These are phyloP conservation scores for Larimichthys crocea DNA, from an alignment of 2,113 vertebrate genomes.

Conservation along the genomic window DNA sequence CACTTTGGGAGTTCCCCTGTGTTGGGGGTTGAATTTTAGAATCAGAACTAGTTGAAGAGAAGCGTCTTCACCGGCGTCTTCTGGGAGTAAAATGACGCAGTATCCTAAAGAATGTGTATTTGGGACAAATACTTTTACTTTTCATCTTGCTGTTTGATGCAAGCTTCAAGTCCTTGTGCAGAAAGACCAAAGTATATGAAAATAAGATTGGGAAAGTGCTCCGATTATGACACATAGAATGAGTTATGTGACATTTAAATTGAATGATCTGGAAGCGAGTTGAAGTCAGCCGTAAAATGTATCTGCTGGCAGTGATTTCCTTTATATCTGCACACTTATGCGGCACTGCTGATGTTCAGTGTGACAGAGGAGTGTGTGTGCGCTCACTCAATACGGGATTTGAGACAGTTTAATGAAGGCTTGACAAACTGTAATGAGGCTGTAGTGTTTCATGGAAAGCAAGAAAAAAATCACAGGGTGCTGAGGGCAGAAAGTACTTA, in stretches of 20 bases:
- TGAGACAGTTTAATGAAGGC: not conserved
- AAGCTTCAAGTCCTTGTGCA: conserved; percentile 28
- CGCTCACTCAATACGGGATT: not conserved
- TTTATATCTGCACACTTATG: not conserved
- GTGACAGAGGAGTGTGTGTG: not conserved
- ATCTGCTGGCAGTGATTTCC: not conserved
- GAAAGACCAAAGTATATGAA: conserved; percentile 8
- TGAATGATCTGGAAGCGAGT: conserved; percentile 2
- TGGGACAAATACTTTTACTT: conserved; percentile 35
- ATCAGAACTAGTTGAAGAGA: conserved; percentile 20
- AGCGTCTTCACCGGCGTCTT: conserved; percentile 31
- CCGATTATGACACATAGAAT: conserved; percentile 29
- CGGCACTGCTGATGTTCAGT: too few species aligned
- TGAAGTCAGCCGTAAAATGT: conserved; percentile 19
- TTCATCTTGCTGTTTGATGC: conserved; percentile 24
- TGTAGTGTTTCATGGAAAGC: not conserved
- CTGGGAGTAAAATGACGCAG: conserved; percentile 26
- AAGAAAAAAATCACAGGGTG: not conserved
- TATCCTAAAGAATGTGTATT: conserved; percentile 36
- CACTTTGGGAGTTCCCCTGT: conserved; percentile 34
- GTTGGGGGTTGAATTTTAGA: conserved; percentile 45
- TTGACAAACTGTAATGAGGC: not conserved
- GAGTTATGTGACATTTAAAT: conserved; percentile 10
- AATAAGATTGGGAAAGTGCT: not conserved
- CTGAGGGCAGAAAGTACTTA: not conserved